Evolutionary conservation across 2,113 vertebrate genomes (phyloP), one percentile per base, ranked within the genome.

Genomic region (Haemorhous mexicanus): DNA sequence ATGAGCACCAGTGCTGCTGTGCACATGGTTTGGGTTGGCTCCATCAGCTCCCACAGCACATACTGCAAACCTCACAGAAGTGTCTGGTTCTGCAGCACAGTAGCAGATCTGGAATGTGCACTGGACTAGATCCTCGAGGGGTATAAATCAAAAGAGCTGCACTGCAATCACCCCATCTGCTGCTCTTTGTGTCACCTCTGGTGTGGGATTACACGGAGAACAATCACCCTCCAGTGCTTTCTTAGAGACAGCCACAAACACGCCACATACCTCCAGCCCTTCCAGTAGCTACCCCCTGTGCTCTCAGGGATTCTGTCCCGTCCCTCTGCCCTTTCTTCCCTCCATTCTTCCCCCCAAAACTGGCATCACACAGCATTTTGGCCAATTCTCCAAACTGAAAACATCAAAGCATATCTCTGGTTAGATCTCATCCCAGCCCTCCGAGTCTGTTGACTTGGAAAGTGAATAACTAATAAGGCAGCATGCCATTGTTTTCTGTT

Each of bases 401-500:
- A 92, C 93, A 91, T 96, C 93, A 95, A 96, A 95, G 87, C 47
- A 6, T 96, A 94, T 96, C 93, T 95, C 76, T 83, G 86, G 90
- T 58, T 92, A 94, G 84, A 94, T 94, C 96, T 96, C 91, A 76
- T 94, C 94, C 76, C 88, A 93, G 5, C 52, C 74, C 69, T 89
- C 73, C 2, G 2, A 83, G 61, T 49, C 69, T 89, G 81, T 95
- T 96, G 89, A 95, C 90, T 94, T 49, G 61, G 92, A 90, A 94
- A 82, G 41, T 76, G 87, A 84, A 87, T 89, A 94, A 95, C 88
- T 87, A 96, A 44, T 39, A 96, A 96, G 88, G 84, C 61, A 69
- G 81, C 69, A 90, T 97, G 88, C 88, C 95, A 70, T 96, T 95
- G 89, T 97, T 97, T 97, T 96, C 82, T 96, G 78, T 95, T 92